Base-by-base conservation (phyloP, 2,888 invertebrate species). In the Eupithecia vulgata region DNA sequence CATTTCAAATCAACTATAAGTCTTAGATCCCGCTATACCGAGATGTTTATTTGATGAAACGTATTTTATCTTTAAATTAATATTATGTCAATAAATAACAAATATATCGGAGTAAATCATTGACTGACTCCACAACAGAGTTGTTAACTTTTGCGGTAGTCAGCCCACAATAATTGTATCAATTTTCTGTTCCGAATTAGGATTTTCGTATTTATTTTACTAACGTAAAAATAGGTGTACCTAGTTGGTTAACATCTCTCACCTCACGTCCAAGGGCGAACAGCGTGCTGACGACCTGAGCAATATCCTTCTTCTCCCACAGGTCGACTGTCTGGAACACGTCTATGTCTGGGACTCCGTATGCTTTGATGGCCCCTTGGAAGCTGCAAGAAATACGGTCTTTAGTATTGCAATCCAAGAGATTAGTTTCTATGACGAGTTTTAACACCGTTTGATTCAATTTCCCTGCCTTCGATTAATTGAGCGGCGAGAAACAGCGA, bases 291-390 rank as follows among this genome's bases (percentile, higher is more conserved):
- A 97, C 96, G 70, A 98, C 97, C 91, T 96, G 96, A 34, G 96
- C 96, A 85, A 98, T 97, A 92, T 98, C 98, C 92, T 98, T 98
- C 95, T 97, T 97, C 91, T 99, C 99, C 96, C 97, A 99, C 69
- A 99, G 95, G 90, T 99, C 99, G 68, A 99, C 98, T 7, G 99
- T 99, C 94, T 99, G 98, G 96, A 99, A 99, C 71, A 98, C 97
- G 91, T 99, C 99, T 78, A 97, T 96, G 88, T 98, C 98, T 69
- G 96, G 93, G 21, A 99, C 98, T 77, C 99, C 99, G 90, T 98
- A 98, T 0, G 95, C 96, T 89, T 97, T 97, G 82, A 98, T 95
- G 15, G 98, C 98, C 72, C 96, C 96, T 90, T 98, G 97, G 96
- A 99, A 99, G 95, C 95, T 94, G 83, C 67, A 85, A 83, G 71